A percentile compares a stretch with the other conserved stretches of the same genome.
Conservation (phyloP, 1,140 invertebrate genomes). For the Maconellicoccus hirsutus region DNA sequence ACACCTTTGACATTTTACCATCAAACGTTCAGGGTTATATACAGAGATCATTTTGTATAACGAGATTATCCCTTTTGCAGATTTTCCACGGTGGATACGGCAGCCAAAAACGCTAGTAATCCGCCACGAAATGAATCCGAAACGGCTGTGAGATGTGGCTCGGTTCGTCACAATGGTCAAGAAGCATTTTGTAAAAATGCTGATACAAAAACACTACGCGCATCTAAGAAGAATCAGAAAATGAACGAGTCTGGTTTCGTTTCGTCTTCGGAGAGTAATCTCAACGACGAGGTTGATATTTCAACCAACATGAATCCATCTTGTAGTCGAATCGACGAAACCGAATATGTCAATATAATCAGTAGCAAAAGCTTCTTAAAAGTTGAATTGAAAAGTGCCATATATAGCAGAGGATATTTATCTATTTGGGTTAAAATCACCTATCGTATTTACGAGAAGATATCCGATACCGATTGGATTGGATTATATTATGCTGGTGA, state of each 20-base stretch:
- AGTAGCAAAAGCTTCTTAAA: not conserved
- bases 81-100: not conserved
- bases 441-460: conserved; percentile 11
- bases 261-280: not conserved
- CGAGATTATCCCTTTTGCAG: too few relatives aligned
- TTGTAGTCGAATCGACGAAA: not conserved
- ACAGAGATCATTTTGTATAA: too few relatives aligned
- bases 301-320: not conserved
- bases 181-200: not conserved
- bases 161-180: not conserved
- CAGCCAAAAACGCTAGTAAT: not conserved
- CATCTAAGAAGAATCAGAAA: conserved; percentile 15
- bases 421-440: conserved; percentile 13
- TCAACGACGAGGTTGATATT: not conserved
- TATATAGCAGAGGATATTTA: not conserved
- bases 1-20: too few relatives aligned
- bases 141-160: not conserved
- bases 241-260: conserved; percentile 6
- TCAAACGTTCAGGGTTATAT: too few relatives aligned
- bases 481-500: conserved; percentile 10
- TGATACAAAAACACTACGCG: conserved; percentile 13
- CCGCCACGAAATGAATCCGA: not conserved
- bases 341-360: not conserved
- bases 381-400: conserved; percentile 11
- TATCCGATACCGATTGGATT: conserved; percentile 11